Evolutionary conservation across 2,797 vertebrate species (phyloP).

Genomic region (Pseudopleuronectes americanus): DNA sequence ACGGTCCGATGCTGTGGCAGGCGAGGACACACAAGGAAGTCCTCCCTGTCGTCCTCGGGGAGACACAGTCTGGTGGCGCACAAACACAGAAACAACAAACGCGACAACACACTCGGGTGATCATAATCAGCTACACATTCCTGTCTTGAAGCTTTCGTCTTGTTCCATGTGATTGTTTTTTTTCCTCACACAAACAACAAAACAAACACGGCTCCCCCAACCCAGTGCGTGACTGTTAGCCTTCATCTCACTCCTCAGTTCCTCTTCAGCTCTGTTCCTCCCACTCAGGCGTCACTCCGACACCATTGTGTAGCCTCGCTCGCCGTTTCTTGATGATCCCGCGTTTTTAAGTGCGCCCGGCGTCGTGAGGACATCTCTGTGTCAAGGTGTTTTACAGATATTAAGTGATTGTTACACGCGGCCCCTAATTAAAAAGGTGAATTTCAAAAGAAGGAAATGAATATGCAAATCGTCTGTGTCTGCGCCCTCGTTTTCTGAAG

Average conservation of each 20-base stretch:
- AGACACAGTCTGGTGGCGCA: neutral
- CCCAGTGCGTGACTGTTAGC: conserved; percentile 64
- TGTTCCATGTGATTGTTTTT: conserved; percentile 31
- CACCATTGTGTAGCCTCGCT: conserved; percentile 57
- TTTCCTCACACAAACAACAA: conserved; percentile 44
- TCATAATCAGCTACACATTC: conserved; percentile 47
- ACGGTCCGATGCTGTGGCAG: conserved; percentile 35
- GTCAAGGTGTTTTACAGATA: conserved; percentile 78
- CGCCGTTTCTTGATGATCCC: conserved; percentile 68
- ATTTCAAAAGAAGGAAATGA: conserved; percentile 83
- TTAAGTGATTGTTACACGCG: conserved; percentile 74
- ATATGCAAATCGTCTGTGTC: conserved; percentile 85
- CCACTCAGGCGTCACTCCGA: conserved; percentile 74
- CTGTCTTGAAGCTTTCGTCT: conserved; percentile 54
- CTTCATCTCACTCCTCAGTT: conserved; percentile 52
- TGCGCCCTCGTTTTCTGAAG: conserved; percentile 78
- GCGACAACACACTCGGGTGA: conserved; percentile 43
- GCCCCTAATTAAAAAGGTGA: conserved; percentile 84
- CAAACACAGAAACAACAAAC: conserved; percentile 45
- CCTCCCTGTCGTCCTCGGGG: conserved; percentile 42
- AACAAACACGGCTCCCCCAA: conserved; percentile 62
- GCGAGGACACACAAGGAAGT: conserved; percentile 8
- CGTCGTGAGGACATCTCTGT: conserved; percentile 55
- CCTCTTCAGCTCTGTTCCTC: conserved; percentile 61
- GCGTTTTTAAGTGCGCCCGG: conserved; percentile 49